Conservation (phyloP, 2,888 invertebrate species). For the Philereme transversata region DNA sequence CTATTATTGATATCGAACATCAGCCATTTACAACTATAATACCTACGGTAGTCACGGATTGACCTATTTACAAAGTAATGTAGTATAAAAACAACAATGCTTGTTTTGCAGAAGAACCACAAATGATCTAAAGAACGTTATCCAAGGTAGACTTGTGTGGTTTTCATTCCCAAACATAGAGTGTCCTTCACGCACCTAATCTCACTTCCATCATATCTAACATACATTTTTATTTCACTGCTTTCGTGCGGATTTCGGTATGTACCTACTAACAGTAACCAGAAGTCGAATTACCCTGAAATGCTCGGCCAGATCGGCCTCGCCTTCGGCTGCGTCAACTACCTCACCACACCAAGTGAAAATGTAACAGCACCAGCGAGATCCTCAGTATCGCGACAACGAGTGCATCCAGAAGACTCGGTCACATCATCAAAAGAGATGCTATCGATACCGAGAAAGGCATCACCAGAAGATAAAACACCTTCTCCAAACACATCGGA, state of each 20-base stretch:
- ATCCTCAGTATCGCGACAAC: constrained; percentile 63
- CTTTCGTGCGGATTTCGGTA: constrained; percentile 58
- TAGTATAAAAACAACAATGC: constrained; percentile 44
- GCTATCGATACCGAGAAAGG: constrained; percentile 59
- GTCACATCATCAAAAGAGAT: constrained; percentile 63
- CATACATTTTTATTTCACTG: constrained; percentile 60
- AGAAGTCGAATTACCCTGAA: constrained; percentile 81
- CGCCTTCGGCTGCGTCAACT: constrained; percentile 81
- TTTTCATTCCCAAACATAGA: constrained; percentile 48
- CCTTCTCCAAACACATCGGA: constrained; percentile 63
- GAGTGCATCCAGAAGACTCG: constrained; percentile 73
- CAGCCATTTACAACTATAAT: constrained; percentile 38
- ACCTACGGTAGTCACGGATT: constrained; percentile 15
- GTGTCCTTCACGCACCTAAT: constrained; percentile 40
- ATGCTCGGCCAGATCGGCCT: constrained; percentile 82
- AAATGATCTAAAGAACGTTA: constrained; percentile 82
- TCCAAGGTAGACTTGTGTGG: constrained; percentile 79
- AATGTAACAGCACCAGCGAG: constrained; percentile 44
- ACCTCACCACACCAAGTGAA: constrained; percentile 68
- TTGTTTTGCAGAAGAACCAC: constrained; percentile 81
- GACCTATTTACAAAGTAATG: constrained; percentile 18
- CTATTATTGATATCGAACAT: constrained; percentile 23
- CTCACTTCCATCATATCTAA: constrained; percentile 46
- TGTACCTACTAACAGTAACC: constrained; percentile 73
- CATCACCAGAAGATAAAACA: constrained; percentile 70